Base-by-base conservation (phyloP, 2,888 invertebrate genomes). In the Mystacides longicornis region DNA sequence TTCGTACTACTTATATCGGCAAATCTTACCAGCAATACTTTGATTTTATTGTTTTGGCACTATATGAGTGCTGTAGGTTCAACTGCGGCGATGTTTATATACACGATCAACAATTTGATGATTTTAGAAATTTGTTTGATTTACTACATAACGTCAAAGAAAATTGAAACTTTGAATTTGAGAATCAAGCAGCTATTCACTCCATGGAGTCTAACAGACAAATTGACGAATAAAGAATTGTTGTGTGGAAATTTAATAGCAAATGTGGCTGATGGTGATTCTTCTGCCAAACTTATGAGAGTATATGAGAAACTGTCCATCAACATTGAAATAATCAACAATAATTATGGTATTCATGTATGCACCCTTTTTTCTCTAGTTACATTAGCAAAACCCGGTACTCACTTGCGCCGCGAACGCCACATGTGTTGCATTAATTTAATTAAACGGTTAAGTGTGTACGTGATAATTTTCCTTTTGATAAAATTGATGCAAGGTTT, bases 301-400 rank as follows among this genome's bases (percentile, higher is more conserved):
- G 48, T 56, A 5, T 59, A 45, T 18, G 59, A 59, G 33, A 59
- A 56, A 49, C 48, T 59, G 18, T 53, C 56, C 3, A 56, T 56
- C 31, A 56, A 56, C 43, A 48, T 43, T n/a, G 43, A 56, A 27
- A 48, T 56, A 5, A 46, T 59, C 14, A 53, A 59, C 20, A 37
- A 33, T 14, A 48, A 49, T 27, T 59, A 51, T 51, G 56, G 56
- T 37, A 9, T 59, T 2, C 31, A 46, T n/a, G 59, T 59, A 49
- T 46, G 54, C n/a, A n/a, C 16, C 19, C n/a, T 7, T 16, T 18
- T 33, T 9, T 7, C 7, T 27, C 11, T 11, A 27, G n/a, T n/a
- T n/a, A n/a, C n/a, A n/a, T n/a, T n/a, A n/a, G n/a, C n/a, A n/a
- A n/a, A n/a, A n/a, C n/a, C n/a, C n/a, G n/a, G n/a, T n/a, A n/a